Conservation (phyloP, 1,140 invertebrate species). For the Parapsyche elsis region DNA sequence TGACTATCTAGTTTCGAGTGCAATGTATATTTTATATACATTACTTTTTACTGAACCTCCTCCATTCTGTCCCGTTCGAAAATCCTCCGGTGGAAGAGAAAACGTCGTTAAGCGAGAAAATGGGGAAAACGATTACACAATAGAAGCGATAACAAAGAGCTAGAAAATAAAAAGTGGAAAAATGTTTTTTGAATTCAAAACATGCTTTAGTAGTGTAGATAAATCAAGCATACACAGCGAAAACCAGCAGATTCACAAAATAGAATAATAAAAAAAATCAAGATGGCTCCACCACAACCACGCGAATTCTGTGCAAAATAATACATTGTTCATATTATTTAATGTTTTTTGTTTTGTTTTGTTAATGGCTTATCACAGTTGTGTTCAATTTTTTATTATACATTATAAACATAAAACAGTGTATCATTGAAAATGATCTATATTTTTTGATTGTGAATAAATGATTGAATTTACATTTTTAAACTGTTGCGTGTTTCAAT, state of each 20-base stretch:
- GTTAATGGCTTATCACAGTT: background rate
- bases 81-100: background rate
- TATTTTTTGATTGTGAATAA: background rate
- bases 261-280: constrained; percentile 1
- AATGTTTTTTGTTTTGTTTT: background rate
- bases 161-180: background rate
- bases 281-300: constrained; percentile 13
- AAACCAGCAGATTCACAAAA: background rate
- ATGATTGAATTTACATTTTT: constrained; percentile 2
- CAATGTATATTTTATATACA: constrained; percentile 2
- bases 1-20: no score
- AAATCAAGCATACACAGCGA: background rate
- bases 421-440: constrained; percentile 3
- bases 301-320: constrained; percentile 15
- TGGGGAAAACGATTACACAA: background rate
- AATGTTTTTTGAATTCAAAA: background rate
- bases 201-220: background rate
- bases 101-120: background rate
- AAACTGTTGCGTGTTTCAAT: background rate
- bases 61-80: constrained; percentile 17
- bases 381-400: constrained; percentile 10
- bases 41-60: background rate
- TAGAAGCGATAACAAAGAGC: background rate
- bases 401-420: constrained; percentile 7
- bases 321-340: background rate